Evolutionary conservation across 2,888 invertebrate genomes (phyloP).

Genomic region (Lymantria monacha): DNA sequence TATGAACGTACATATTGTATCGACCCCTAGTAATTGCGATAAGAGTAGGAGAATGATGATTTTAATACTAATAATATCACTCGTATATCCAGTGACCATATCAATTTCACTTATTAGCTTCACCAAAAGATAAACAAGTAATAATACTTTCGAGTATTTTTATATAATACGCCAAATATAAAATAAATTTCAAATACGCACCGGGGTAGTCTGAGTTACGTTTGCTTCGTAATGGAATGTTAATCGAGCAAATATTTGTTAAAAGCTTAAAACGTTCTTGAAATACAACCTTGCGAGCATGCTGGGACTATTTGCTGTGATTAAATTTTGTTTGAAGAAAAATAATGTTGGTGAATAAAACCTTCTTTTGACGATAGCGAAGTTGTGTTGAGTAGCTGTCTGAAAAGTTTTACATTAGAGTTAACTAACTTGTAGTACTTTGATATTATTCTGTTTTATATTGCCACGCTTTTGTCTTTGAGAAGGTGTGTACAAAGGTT

Average conservation of each 20-base stretch:
- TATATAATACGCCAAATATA: background rate
- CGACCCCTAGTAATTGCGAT: too few species aligned
- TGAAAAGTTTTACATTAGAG: background rate
- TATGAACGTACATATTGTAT: too few species aligned
- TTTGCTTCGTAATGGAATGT: background rate
- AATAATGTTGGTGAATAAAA: background rate
- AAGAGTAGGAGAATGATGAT: too few species aligned
- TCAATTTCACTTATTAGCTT: too few species aligned
- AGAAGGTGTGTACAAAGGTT: background rate
- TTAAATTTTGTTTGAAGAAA: background rate
- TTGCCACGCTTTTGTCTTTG: background rate
- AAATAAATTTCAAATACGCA: background rate
- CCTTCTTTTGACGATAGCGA: background rate
- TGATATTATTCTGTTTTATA: background rate
- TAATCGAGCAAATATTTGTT: background rate
- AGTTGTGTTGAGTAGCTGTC: background rate
- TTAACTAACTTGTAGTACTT: background rate
- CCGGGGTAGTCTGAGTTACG: background rate
- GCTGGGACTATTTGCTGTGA: background rate
- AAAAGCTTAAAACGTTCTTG: background rate
- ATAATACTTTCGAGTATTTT: too few species aligned
- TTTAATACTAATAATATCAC: too few species aligned
- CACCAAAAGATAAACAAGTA: too few species aligned
- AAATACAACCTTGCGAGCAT: background rate
- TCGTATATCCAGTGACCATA: too few species aligned